Evolutionary conservation across 2,888 invertebrate species (phyloP).

Genomic region (Conops quadrifasciatus): DNA sequence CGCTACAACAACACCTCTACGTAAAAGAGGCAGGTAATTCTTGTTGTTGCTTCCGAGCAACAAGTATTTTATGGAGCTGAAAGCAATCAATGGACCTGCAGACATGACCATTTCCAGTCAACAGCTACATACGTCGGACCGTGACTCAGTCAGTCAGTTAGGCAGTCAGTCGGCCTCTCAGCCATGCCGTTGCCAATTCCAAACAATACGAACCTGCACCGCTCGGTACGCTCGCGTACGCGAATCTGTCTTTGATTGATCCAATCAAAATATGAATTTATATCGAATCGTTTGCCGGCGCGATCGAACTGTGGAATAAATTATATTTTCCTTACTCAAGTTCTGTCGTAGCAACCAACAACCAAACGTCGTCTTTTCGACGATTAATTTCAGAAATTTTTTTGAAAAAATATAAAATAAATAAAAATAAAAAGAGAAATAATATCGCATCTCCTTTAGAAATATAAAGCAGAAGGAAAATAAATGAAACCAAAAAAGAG

Average conservation of each 20-base stretch:
- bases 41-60: background rate
- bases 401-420: background rate
- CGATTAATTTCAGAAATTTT: constrained; percentile 18
- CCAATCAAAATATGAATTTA: constrained; percentile 58
- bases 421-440: background rate
- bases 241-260: constrained; percentile 55
- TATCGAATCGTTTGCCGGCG: constrained; percentile 41
- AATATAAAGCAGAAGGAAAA: background rate
- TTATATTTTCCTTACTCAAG: constrained; percentile 28
- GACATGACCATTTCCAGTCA: background rate
- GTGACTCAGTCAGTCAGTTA: background rate
- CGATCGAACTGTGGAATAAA: constrained; percentile 41
- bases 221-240: background rate
- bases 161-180: background rate
- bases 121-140: background rate
- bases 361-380: background rate
- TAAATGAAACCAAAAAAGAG: background rate
- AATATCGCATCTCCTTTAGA: background rate
- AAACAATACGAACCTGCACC: background rate
- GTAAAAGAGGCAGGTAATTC: constrained; percentile 19
- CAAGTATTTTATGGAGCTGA: constrained; percentile 7
- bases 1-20: background rate
- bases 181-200: background rate
- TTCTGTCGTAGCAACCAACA: background rate
- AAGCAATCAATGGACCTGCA: background rate